Conservation (phyloP, 2,113 vertebrate species). For the Trinectes maculatus region DNA sequence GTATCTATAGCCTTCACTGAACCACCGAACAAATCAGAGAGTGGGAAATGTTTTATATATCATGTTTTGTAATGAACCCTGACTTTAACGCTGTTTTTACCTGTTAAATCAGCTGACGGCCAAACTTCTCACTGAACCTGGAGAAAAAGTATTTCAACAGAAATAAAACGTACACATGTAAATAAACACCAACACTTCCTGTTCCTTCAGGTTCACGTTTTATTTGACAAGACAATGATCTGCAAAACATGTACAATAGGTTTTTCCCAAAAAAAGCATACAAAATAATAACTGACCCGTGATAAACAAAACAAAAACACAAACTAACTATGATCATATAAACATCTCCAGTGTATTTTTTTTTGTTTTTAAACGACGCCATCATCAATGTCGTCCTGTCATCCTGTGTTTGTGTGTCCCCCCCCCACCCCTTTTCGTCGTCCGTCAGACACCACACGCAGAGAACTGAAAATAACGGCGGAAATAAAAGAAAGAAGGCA, state of each 20-base stretch:
- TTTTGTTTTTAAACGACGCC: conserved; percentile 22
- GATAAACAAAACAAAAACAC: conserved; percentile 29
- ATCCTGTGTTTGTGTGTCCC: conserved; percentile 36
- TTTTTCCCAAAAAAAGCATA: conserved; percentile 72
- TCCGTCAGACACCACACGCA: conserved; percentile 46
- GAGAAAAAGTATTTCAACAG: no score
- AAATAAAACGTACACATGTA: no score
- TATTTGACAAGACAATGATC: conserved; percentile 83
- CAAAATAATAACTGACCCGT: conserved; percentile 60
- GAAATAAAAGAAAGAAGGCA: conserved; percentile 78
- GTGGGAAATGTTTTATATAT: no score
- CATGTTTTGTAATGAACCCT: no score
- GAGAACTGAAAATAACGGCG: conserved; percentile 66
- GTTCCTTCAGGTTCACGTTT: conserved; percentile 69
- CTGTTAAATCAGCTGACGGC: no score
- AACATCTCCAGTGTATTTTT: conserved; percentile 60
- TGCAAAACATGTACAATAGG: conserved; percentile 77
- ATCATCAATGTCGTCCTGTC: conserved; percentile 28
- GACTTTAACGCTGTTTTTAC: no score
- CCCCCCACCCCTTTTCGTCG: conserved; percentile 50
- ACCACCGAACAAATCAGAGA: no score
- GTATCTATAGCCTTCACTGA: no score
- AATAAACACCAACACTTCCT: conserved; percentile 15
- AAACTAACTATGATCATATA: conserved; percentile 31
- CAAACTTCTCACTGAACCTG: no score